Percentiles rank a stretch among this genome's conserved stretches.
Evolutionary conservation across 2,113 vertebrate genomes (phyloP).

Genomic region (Murina feae): DNA sequence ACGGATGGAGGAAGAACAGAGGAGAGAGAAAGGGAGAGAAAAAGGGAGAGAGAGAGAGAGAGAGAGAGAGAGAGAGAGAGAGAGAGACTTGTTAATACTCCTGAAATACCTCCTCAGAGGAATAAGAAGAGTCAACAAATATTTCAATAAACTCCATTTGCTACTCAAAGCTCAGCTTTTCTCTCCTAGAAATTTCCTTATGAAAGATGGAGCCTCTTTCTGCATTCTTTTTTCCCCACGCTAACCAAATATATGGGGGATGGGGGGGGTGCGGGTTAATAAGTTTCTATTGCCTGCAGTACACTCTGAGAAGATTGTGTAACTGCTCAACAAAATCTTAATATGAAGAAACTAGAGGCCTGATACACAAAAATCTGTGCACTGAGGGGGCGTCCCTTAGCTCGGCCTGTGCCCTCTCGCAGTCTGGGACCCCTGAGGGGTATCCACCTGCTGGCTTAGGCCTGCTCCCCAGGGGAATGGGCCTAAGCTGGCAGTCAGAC

Average conservation of each 20-base stretch:
- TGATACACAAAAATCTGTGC: too few species aligned
- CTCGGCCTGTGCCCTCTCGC: too few species aligned
- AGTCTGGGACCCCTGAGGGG: too few species aligned
- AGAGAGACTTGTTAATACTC: neutral
- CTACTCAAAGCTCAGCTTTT: neutral
- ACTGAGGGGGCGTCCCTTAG: too few species aligned
- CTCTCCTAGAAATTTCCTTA: neutral
- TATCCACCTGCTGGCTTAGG: too few species aligned
- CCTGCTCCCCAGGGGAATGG: too few species aligned
- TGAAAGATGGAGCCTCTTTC: neutral
- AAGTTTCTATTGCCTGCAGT: neutral
- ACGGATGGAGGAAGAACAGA: too few species aligned
- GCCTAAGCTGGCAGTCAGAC: too few species aligned
- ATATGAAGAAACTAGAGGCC: neutral
- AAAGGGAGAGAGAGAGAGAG: neutral
- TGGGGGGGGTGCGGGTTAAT: neutral
- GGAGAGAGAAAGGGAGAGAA: neutral
- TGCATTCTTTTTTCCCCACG: neutral
- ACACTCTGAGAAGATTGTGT: neutral
- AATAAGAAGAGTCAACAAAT: neutral
- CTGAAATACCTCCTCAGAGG: neutral
- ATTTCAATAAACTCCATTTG: neutral
- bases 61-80: fast-evolving
- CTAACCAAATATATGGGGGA: neutral
- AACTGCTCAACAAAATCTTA: neutral